These are phyloP conservation scores for Trachymyrmex septentrionalis DNA, from an alignment of 1,140 invertebrate genomes.

Conservation along the genomic window DNA sequence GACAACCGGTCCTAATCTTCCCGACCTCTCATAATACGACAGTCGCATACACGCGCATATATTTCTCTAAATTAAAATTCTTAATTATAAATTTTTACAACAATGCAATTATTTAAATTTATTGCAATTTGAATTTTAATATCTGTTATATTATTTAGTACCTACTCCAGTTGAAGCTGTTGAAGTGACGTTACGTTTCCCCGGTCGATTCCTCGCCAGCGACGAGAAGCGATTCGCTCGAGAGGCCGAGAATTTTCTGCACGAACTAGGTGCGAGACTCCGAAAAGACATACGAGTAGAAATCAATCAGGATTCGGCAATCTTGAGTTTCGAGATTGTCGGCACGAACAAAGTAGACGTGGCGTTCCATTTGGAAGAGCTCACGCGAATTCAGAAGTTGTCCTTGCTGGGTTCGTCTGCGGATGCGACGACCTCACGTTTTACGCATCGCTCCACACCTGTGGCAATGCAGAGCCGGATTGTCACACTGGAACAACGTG, in stretches of 20 bases:
- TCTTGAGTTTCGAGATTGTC: conserved; percentile 88
- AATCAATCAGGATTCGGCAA: conserved; percentile 87
- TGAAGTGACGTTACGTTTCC: conserved; percentile 88
- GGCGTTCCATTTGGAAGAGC: conserved; percentile 89
- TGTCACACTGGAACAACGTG: conserved; percentile 89
- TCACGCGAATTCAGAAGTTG: conserved; percentile 86
- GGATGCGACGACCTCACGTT: conserved; percentile 89
- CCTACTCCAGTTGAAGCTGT: conserved; percentile 88
- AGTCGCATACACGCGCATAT: background rate
- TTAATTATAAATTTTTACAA: background rate
- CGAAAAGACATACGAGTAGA: conserved; percentile 87
- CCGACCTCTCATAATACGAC: no score
- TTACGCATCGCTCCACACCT: conserved; percentile 87
- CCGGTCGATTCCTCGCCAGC: conserved; percentile 86
- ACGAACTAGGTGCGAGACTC: conserved; percentile 86
- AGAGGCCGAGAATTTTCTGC: conserved; percentile 86
- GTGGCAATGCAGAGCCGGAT: conserved; percentile 84
- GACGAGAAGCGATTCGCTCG: conserved; percentile 86
- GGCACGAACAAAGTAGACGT: conserved; percentile 90
- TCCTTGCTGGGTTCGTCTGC: conserved; percentile 87
- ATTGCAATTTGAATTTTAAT: conserved; percentile 1
- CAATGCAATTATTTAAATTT: no score
- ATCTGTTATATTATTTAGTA: conserved; percentile 80
- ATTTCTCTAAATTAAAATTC: background rate
- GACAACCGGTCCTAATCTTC: no score